Conservation (phyloP, 2,888 invertebrate genomes). For the Aradus depressus region DNA sequence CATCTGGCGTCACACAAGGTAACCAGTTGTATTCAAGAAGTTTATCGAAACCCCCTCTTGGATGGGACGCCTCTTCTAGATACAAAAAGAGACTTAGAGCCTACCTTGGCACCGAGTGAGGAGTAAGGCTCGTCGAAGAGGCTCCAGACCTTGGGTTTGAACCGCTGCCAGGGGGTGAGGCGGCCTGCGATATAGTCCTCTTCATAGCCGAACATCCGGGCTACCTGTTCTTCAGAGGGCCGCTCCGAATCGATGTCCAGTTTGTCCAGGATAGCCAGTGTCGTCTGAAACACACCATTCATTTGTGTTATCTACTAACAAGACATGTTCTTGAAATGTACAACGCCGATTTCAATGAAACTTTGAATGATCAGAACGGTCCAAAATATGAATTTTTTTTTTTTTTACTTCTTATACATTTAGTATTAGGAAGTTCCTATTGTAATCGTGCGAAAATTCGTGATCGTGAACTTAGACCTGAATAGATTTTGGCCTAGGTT, state of each 20-base stretch:
- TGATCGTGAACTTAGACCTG: too few relatives aligned
- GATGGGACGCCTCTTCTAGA: neutral
- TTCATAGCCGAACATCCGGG: slow-evolving; percentile 82
- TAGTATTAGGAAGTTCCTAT: too few relatives aligned
- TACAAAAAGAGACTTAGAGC: slow-evolving; percentile 1
- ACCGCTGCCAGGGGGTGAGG: slow-evolving; percentile 74
- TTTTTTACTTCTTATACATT: too few relatives aligned
- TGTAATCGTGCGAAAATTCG: too few relatives aligned
- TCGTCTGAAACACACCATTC: slow-evolving; percentile 53
- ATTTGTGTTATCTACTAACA: too few relatives aligned
- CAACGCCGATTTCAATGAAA: too few relatives aligned
- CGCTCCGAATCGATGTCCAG: slow-evolving; percentile 88
- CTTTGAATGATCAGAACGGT: too few relatives aligned
- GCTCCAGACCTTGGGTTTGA: slow-evolving; percentile 89
- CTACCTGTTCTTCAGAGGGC: slow-evolving; percentile 85
- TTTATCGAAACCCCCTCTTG: neutral
- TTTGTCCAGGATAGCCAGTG: slow-evolving; percentile 88
- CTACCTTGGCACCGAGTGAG: slow-evolving; percentile 79
- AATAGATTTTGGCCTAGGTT: too few relatives aligned
- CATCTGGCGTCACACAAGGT: too few relatives aligned
- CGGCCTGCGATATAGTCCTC: slow-evolving; percentile 71
- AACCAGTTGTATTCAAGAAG: too few relatives aligned
- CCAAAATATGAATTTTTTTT: too few relatives aligned
- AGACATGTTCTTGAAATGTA: too few relatives aligned
- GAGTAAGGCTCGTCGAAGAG: slow-evolving; percentile 95